Evolutionary conservation across 2,113 vertebrate species (phyloP).

Genomic region (Lycaon pictus): DNA sequence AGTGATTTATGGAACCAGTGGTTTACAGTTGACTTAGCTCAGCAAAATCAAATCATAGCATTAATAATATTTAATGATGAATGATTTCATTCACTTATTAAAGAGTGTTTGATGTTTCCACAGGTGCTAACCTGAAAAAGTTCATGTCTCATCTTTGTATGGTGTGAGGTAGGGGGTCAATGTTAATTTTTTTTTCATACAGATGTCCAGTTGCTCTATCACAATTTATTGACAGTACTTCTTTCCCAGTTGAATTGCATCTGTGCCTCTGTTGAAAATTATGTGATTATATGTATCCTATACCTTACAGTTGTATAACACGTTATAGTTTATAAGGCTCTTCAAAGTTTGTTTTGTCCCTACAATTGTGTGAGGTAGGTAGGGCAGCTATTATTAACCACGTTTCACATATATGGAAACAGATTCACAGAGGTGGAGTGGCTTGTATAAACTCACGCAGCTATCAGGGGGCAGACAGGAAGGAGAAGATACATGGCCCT

Average conservation of each 20-base stretch:
- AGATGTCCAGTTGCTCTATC: not conserved
- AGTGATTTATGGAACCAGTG: not conserved
- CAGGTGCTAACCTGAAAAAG: not conserved
- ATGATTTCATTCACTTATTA: not conserved
- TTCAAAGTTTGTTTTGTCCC: not conserved
- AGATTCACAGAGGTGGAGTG: not conserved
- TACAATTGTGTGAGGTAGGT: not conserved
- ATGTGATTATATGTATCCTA: not conserved
- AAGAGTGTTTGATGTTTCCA: slow-evolving; percentile 26
- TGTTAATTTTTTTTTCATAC: not conserved
- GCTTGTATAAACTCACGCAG: slow-evolving; percentile 17
- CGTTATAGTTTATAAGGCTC: not conserved
- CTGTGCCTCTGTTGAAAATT: slow-evolving; percentile 28
- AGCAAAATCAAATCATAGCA: slow-evolving; percentile 1
- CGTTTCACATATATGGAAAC: not conserved
- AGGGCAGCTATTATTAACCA: not conserved
- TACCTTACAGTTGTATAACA: not conserved
- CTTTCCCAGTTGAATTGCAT: not conserved
- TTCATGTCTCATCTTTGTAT: not conserved
- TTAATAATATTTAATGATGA: not conserved
- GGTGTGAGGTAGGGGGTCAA: not conserved
- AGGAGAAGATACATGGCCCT: not conserved
- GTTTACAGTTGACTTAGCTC: not conserved
- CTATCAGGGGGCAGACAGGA: not conserved
- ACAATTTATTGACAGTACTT: not conserved